Conservation (phyloP, 2,797 vertebrate species). For the Denticeps clupeoides region DNA sequence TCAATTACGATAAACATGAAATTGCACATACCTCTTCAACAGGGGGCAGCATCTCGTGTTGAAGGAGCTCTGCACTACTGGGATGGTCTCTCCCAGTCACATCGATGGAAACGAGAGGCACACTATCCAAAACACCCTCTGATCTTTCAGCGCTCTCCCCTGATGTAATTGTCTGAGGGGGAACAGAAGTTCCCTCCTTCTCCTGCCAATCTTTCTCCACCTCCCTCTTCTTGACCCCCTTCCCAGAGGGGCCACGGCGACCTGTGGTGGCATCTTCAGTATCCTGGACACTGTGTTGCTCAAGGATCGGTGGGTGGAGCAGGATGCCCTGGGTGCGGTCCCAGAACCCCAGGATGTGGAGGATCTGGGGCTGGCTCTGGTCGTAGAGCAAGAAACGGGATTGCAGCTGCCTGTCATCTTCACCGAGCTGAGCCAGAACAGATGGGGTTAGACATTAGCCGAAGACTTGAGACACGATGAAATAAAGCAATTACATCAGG, state of each 20-base stretch:
- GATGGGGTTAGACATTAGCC: background rate
- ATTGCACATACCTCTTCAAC: conserved; percentile 51
- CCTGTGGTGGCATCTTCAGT: conserved; percentile 38
- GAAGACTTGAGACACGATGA: too few relatives aligned
- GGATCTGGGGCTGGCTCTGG: conserved; percentile 46
- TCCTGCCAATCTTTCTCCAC: conserved; percentile 45
- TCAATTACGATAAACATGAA: conserved; percentile 3
- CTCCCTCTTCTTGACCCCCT: conserved; percentile 56
- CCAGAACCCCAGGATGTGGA: conserved; percentile 62
- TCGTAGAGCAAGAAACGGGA: conserved; percentile 62
- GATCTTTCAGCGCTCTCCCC: conserved; percentile 28
- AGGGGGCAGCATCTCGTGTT: conserved; percentile 44
- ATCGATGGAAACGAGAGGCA: conserved; percentile 64
- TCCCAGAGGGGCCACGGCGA: conserved; percentile 44
- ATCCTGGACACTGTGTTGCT: conserved; percentile 31
- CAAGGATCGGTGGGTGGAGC: conserved; percentile 25
- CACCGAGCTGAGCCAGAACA: conserved; percentile 15
- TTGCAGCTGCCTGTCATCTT: conserved; percentile 44
- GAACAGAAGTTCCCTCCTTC: conserved; percentile 45
- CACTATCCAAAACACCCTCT: conserved; percentile 26
- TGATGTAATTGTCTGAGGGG: too few relatives aligned
- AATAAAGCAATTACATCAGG: too few relatives aligned
- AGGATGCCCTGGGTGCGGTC: conserved; percentile 58
- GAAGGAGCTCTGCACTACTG: conserved; percentile 43
- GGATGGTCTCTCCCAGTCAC: conserved; percentile 31